Base-by-base conservation (phyloP, 2,888 invertebrate species). In the Ischnus inquisitorius region DNA sequence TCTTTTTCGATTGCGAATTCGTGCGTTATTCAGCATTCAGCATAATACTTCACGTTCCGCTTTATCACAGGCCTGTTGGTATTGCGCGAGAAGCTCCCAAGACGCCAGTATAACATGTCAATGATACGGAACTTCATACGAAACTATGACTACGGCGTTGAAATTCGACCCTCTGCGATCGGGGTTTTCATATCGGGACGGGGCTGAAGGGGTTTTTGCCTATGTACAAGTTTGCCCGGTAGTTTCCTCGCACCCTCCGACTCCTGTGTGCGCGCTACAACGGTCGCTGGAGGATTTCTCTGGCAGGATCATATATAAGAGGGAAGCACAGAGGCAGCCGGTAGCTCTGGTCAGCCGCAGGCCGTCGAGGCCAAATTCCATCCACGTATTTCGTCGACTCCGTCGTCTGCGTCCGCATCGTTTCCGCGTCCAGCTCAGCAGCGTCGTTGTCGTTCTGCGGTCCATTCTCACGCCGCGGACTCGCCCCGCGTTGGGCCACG, bases 291-390 rank as follows among this genome's bases (percentile, higher is more conserved):
- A 79, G 60, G 43, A 62, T 79, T 74, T 74, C 46, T 19, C 69
- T 69, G 64, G 48, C 43, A 28, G 64, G 74, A 68, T 83, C 39
- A 54, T 51, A 69, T 62, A 69, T 74, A 75, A 60, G n/a, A n/a
- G 62, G 48, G 34, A 14, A 79, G 51, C 68, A 22, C 51, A 81
- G 76, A 54, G 43, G 71, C 67, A 34, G 54, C 67, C 76, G 77
- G 67, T 51, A 60, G 72, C 57, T 72, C 72, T 51, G 80, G 80
- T 83, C 83, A 79, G 79, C 65, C 83, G 46, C 74, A 76, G 43
- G 65, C 57, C 25, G 75, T 65, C 51, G 22, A 51, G 71, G 34
- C 68, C 51, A 54, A 83, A 83, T 83, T 79, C 67, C n/a, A 39
- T 57, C 67, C 65, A 69, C 77, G 72, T 78, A 68, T 74, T 72